A percentile compares a stretch with the other conserved stretches of the same genome.
Conservation (phyloP, 2,797 vertebrate genomes). For the Liparis tanakae region DNA sequence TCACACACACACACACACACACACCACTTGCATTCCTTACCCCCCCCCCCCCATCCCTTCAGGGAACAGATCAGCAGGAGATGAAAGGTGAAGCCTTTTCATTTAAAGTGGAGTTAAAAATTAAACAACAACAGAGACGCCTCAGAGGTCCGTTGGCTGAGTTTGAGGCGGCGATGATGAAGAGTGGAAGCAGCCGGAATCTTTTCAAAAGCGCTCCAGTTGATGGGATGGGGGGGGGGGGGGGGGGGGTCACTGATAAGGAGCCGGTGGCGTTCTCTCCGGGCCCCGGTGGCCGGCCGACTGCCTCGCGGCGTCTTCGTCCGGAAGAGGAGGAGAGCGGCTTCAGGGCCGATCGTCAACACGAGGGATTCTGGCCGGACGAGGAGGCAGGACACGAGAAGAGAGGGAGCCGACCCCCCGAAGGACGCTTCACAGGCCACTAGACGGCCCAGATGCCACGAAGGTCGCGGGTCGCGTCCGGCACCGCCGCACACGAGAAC, state of each 20-base stretch:
- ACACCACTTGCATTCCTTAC: constrained; percentile 53
- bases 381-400: constrained; percentile 52
- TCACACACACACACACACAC: constrained; percentile 29
- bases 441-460: constrained; percentile 15
- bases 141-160: constrained; percentile 15
- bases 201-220: background rate
- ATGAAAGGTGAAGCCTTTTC: constrained; percentile 71
- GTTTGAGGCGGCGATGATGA: background rate
- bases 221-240: too few relatives aligned
- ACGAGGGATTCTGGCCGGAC: constrained; percentile 21
- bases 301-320: constrained; percentile 45
- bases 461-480: constrained; percentile 27
- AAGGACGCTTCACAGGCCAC: constrained; percentile 42
- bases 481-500: constrained; percentile 14
- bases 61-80: constrained; percentile 61
- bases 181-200: background rate
- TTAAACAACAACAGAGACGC: too few relatives aligned
- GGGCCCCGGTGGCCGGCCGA: constrained; percentile 1
- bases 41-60: constrained; percentile 5
- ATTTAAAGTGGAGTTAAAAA: constrained; percentile 72
- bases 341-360: constrained; percentile 72
- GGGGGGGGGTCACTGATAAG: constrained; percentile 30
- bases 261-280: constrained; percentile 13
- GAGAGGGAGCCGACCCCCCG: constrained; percentile 24
- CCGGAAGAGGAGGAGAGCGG: constrained; percentile 39